Base-by-base conservation (phyloP, 1,140 invertebrate genomes). In the Diachasmimorpha longicaudata region DNA sequence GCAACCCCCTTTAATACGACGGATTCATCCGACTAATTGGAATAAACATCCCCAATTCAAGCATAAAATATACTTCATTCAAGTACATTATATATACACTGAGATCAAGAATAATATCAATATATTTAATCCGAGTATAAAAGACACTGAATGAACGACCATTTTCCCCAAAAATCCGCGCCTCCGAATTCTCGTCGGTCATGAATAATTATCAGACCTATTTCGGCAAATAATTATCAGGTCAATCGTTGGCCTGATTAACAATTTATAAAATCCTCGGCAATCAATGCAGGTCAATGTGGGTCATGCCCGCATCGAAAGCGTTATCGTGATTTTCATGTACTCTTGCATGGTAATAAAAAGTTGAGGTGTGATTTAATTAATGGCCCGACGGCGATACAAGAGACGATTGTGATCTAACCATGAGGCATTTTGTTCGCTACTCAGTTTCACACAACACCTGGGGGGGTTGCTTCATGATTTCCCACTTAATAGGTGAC, bases 321-420 rank as follows among this genome's bases (percentile, higher is more conserved):
- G 5, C 63, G 31, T 67, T 67, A 67, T 67, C 31, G 25, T 25
- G 23, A 31, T 23, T 19, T 19, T 69, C 37, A 39, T n/a, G 31
- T 10, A 42, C 36, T 36, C 39, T 70, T 77, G 76, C 76, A 66
- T 77, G 76, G 13, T 11, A 42, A 42, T 77, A 69, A 77, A 68
- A 68, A 70, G 1, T 31, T 21, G 48, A 77, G 71, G 66, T 73
- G 76, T 77, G 71, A 77, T 77, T 73, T 75, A 77, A 81, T 80
- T 80, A 81, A 77, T 76, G 48, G 70, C 52, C 72, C 46, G 55
- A 74, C 72, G 52, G 63, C 39, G 63, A 63, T 71, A 75, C 76
- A 77, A 76, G 69, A 71, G 76, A 75, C 76, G 78, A 80, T 81
- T 80, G 79, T 70, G 75, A 78, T 79, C 79, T 79, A 79, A 72